A percentile compares a stretch with the other conserved stretches of the same genome.
These are phyloP conservation scores for Hemiprocne comata DNA, from an alignment of 2,113 vertebrate genomes.

Conservation along the genomic window DNA sequence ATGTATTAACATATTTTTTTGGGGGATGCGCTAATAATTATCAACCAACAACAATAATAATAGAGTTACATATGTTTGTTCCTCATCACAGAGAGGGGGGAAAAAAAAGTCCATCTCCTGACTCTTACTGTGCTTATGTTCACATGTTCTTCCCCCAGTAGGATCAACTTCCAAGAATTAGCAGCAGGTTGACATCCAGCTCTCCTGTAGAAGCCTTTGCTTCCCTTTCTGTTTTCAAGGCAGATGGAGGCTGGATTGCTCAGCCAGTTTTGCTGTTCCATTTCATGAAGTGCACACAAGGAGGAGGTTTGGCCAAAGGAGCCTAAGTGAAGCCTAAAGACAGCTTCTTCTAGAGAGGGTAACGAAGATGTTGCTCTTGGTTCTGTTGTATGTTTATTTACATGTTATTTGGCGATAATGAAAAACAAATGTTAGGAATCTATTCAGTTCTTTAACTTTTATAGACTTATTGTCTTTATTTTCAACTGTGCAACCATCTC, in stretches of 20 bases:
- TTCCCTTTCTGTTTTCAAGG: background rate
- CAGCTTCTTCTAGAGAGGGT: background rate
- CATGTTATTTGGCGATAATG: constrained; percentile 66
- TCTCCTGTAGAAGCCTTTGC: background rate
- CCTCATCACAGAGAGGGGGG: background rate
- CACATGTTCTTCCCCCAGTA: background rate
- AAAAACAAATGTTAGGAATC: constrained; percentile 46
- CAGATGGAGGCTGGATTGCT: background rate
- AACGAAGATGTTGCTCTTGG: constrained; percentile 19
- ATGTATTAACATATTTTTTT: no score
- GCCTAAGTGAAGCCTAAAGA: background rate
- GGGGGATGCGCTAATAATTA: no score
- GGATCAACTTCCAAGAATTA: background rate
- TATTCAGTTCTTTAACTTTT: constrained; percentile 66
- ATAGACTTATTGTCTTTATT: constrained; percentile 64
- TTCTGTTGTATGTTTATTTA: constrained; percentile 66
- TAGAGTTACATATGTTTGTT: fast-evolving
- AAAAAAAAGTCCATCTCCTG: fast-evolving
- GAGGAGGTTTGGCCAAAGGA: background rate
- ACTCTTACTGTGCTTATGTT: background rate
- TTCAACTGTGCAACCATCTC: constrained; percentile 14
- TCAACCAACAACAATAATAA: background rate
- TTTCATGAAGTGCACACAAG: fast-evolving
- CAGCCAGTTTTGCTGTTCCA: background rate
- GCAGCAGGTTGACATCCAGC: background rate